Evolutionary conservation across 1,140 invertebrate genomes (phyloP).

Genomic region (Homalodisca vitripennis): DNA sequence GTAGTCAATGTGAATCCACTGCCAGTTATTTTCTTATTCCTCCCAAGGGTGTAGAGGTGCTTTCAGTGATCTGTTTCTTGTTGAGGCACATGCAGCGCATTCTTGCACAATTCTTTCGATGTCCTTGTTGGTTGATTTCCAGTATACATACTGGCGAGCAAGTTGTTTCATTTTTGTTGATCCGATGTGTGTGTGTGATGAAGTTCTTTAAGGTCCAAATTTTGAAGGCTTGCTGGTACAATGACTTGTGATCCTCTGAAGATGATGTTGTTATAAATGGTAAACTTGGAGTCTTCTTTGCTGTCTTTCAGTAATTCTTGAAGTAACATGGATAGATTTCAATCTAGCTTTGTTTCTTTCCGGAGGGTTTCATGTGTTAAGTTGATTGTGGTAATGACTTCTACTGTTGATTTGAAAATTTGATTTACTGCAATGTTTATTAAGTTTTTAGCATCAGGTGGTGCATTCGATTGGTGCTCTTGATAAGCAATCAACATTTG

Average conservation of each 20-base stretch:
- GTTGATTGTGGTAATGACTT: background rate
- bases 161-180: background rate
- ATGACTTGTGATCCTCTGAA: background rate
- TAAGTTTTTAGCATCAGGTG: background rate
- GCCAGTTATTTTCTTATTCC: too few species aligned
- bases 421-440: background rate
- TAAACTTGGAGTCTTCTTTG: background rate
- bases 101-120: background rate
- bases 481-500: background rate
- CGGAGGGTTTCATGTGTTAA: background rate
- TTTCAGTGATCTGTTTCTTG: background rate
- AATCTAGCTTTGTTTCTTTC: constrained; percentile 22
- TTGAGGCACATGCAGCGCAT: background rate
- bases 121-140: background rate
- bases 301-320: background rate
- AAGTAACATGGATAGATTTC: background rate
- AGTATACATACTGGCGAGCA: background rate
- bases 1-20: constrained; percentile 45
- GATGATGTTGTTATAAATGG: background rate
- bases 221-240: constrained; percentile 3
- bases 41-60: background rate
- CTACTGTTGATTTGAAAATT: background rate
- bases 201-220: constrained; percentile 1
- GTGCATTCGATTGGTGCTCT: background rate
- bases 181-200: constrained; percentile 8